A percentile compares a stretch with the other conserved stretches of the same genome.
Conservation (phyloP, 2,797 vertebrate genomes). For the Benthosema pterotum region DNA sequence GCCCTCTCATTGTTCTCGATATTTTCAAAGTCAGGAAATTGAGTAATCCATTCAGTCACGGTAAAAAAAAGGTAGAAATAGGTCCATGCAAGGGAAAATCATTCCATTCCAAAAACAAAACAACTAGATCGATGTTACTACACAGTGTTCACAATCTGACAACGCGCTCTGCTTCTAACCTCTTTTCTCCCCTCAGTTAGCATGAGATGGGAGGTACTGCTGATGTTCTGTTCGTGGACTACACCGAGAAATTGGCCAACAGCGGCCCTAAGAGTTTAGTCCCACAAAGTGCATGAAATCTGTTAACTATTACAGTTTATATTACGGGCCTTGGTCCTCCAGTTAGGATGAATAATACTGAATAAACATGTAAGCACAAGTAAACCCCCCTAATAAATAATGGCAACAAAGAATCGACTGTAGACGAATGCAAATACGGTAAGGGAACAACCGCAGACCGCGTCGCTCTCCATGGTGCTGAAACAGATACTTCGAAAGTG, state of each 20-base stretch:
- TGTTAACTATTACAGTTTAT: not conserved
- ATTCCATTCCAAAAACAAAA: not conserved
- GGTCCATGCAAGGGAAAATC: constrained; percentile 4
- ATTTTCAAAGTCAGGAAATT: not conserved
- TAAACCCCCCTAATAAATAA: too few relatives aligned
- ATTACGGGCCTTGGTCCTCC: too few relatives aligned
- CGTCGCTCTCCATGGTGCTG: not conserved
- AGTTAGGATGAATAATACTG: too few relatives aligned
- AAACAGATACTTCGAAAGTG: too few relatives aligned
- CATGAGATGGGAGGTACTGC: constrained; percentile 24
- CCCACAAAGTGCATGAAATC: constrained; percentile 5
- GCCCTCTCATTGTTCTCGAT: constrained; percentile 54
- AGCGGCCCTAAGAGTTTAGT: constrained; percentile 62
- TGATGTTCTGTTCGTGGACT: constrained; percentile 3
- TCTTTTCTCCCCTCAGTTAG: constrained; percentile 1
- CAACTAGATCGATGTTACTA: rapidly evolving
- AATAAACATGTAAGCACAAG: too few relatives aligned
- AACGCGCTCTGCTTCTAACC: constrained; percentile 24
- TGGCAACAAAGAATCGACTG: too few relatives aligned
- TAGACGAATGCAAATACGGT: too few relatives aligned
- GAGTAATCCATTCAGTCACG: not conserved
- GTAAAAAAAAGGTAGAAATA: not conserved
- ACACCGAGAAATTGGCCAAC: constrained; percentile 42
- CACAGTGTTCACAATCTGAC: constrained; percentile 8
- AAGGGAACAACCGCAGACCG: too few relatives aligned